phyloP scores from a whole-genome alignment of 2,888 invertebrate species.

The Agonopterix heracliana region DNA sequence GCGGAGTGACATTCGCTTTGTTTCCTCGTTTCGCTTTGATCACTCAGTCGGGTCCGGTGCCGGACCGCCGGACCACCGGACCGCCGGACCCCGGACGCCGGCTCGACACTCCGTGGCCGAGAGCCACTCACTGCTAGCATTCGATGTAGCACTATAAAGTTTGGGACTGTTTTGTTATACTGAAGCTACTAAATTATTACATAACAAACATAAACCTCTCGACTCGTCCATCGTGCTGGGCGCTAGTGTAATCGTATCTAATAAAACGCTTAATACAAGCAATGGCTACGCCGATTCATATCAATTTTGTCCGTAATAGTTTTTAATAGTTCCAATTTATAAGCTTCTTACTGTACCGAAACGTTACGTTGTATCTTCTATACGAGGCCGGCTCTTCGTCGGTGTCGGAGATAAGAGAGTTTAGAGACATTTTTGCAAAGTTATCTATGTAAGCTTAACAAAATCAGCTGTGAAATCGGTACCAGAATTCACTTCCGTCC shows the following conservation, averaged over 20 bases:
- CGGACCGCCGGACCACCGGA: neutral
- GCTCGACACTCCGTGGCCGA: slow-evolving; percentile 19
- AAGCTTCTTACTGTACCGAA: slow-evolving; percentile 68
- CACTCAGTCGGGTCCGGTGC: slow-evolving; percentile 8
- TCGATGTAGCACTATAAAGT: slow-evolving; percentile 35
- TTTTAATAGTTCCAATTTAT: slow-evolving; percentile 72
- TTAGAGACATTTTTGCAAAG: slow-evolving; percentile 68
- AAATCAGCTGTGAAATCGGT: slow-evolving; percentile 72
- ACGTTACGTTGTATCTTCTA: slow-evolving; percentile 48
- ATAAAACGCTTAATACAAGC: slow-evolving; percentile 66
- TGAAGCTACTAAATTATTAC: slow-evolving; percentile 25
- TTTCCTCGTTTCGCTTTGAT: slow-evolving; percentile 30
- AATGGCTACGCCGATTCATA: slow-evolving; percentile 73
- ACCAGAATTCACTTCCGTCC: slow-evolving; percentile 76
- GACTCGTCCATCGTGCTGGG: slow-evolving; percentile 48
- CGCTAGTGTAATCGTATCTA: slow-evolving; percentile 65
- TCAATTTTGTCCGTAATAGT: slow-evolving; percentile 73
- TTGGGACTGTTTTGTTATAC: slow-evolving; percentile 25
- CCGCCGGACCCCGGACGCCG: neutral
- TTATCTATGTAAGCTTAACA: slow-evolving; percentile 72
- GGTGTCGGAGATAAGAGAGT: slow-evolving; percentile 48
- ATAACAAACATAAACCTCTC: slow-evolving; percentile 38
- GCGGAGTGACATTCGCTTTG: slow-evolving; percentile 44
- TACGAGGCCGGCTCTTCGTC: slow-evolving; percentile 45
- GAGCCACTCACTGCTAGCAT: slow-evolving; percentile 33